Evolutionary conservation across 1,140 invertebrate genomes (phyloP), one percentile per base, ranked within the genome.

Genomic region (Delia radicum): DNA sequence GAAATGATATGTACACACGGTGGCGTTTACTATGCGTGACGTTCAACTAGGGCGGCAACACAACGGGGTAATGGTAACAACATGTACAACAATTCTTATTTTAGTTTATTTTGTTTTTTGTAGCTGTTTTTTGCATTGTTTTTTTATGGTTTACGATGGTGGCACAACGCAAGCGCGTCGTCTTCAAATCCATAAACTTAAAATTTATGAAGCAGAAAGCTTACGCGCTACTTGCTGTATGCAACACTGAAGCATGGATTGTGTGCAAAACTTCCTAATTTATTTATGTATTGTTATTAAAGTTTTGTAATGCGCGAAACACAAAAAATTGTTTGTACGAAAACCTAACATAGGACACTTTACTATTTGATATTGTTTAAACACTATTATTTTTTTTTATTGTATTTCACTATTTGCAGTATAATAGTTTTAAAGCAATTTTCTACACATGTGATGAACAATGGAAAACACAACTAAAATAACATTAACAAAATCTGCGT

Each of bases 121-220:
- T n/a, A n/a, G n/a, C n/a, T n/a, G n/a, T n/a, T n/a, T n/a, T n/a
- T n/a, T n/a, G n/a, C n/a, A n/a, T n/a, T n/a, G n/a, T n/a, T n/a
- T n/a, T n/a, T n/a, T n/a, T n/a, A n/a, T n/a, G n/a, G n/a, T n/a
- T n/a, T n/a, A n/a, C 21, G 72, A 28, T 55, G 24, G 24, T 27
- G 42, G 42, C 42, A 37, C 31, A n/a, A 31, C 33, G 24, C 42
- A 73, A 29, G 72, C 72, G 42, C 72, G 69, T 73, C 75, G 28
- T 73, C 75, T 73, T 61, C 15, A 42, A 62, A 71, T 37, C 33
- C 75, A 76, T 76, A 76, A 76, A 76, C 75, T 37, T 28, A 73
- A 76, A 76, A 76, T 76, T 76, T 76, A 76, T 71, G 75, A 76
- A 62, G 75, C 75, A 76, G 75, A 76, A 76, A 76, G 48, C 46